Conservation (phyloP, 2,888 invertebrate genomes). For the Drosophila atroscutellata region DNA sequence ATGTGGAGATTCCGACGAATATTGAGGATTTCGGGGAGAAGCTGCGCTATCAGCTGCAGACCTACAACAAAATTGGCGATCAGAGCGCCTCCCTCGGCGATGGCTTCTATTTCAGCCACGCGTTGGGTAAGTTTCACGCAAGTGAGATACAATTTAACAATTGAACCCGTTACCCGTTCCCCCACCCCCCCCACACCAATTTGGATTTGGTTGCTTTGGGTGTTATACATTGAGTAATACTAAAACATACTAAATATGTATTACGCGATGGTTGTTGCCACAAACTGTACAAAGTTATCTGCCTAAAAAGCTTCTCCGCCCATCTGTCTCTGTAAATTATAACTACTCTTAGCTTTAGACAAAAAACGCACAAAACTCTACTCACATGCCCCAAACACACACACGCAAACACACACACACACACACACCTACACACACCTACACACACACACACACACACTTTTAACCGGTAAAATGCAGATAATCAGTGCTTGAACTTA, state of each 20-base stretch:
- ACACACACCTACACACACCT: slow-evolving; percentile 4
- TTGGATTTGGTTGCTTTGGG: slow-evolving; percentile 5
- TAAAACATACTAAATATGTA: slow-evolving; percentile 2
- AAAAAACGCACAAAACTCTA: slow-evolving; percentile 7
- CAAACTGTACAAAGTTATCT: slow-evolving; percentile 1
- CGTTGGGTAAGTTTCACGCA: slow-evolving; percentile 73
- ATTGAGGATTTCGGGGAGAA: slow-evolving; percentile 59
- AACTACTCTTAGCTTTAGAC: neutral
- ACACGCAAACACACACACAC: slow-evolving; percentile 1
- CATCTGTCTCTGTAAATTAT: slow-evolving; percentile 8
- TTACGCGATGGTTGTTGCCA: slow-evolving; percentile 2
- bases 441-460: slow-evolving; percentile 2
- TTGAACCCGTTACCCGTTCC: neutral
- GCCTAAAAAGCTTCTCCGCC: neutral
- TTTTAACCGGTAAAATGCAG: slow-evolving; percentile 14
- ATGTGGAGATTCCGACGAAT: slow-evolving; percentile 72
- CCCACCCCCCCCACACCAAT: neutral
- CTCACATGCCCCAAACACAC: slow-evolving; percentile 1
- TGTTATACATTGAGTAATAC: slow-evolving; percentile 2
- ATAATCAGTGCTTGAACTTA: slow-evolving; percentile 21
- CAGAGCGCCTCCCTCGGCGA: slow-evolving; percentile 72
- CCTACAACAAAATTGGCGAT: slow-evolving; percentile 58
- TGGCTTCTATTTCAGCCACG: slow-evolving; percentile 67
- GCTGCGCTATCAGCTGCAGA: slow-evolving; percentile 56
- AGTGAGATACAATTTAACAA: neutral